Percentiles rank a stretch among this genome's conserved stretches.
Conservation (phyloP, 2,113 vertebrate genomes). For the Gymnocephalus cernua region DNA sequence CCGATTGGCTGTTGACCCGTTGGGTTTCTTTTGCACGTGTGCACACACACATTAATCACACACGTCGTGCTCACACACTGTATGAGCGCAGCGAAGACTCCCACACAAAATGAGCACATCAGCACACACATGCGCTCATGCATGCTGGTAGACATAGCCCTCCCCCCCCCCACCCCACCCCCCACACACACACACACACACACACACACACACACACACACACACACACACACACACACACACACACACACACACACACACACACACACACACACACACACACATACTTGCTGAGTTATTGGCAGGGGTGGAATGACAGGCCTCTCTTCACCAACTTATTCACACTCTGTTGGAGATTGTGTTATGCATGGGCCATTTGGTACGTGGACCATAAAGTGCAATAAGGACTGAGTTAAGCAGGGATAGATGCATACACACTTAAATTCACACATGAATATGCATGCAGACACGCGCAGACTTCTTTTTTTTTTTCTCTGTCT, state of each 20-base stretch:
- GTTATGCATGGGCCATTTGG: conserved; percentile 69
- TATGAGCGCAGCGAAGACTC: conserved; percentile 21
- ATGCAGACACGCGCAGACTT: background rate
- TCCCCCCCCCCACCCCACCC: no score
- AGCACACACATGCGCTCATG: conserved; percentile 43
- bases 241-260: conserved; percentile 1
- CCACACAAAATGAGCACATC: conserved; percentile 52
- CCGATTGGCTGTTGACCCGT: conserved; percentile 41
- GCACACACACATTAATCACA: conserved; percentile 38
- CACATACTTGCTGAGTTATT: conserved; percentile 39
- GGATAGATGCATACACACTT: conserved; percentile 30
- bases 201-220: no score
- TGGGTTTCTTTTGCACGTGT: conserved; percentile 50
- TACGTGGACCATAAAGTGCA: conserved; percentile 68
- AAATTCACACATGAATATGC: conserved; percentile 10
- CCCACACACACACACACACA: no score
- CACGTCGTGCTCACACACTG: conserved; percentile 46
- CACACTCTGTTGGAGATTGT: conserved; percentile 60
- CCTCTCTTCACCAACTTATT: conserved; percentile 51
- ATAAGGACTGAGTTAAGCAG: conserved; percentile 67
- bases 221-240: conserved; percentile 17
- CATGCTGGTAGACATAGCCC: conserved; percentile 32
- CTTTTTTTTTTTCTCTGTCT: conserved; percentile 22
- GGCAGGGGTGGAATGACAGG: conserved; percentile 61
- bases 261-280: conserved; percentile 6